Percentiles rank a stretch among this genome's conserved stretches.
Evolutionary conservation across 2,888 invertebrate species (phyloP).

Genomic region (Rapana venosa): DNA sequence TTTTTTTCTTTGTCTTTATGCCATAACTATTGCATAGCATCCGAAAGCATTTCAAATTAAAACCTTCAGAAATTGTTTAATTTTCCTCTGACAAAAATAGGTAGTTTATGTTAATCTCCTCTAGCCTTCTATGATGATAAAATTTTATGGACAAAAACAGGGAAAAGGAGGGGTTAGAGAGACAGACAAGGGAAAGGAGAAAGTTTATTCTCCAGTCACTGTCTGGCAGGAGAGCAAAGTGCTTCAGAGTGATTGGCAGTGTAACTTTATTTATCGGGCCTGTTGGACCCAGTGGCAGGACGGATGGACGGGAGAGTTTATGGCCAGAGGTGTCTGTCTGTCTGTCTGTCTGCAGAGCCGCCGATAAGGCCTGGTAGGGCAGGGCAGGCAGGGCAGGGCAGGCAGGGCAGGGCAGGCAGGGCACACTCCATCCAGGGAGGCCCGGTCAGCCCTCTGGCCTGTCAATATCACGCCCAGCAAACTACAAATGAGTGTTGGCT

Average conservation of each 20-base stretch:
- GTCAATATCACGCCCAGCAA: constrained; percentile 48
- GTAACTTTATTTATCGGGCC: constrained; percentile 51
- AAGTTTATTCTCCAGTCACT: constrained; percentile 51
- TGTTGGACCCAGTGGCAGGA: constrained; percentile 20
- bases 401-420: constrained; percentile 29
- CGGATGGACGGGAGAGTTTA: neutral
- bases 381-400: constrained; percentile 28
- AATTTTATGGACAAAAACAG: too few relatives aligned
- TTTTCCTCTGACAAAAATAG: too few relatives aligned
- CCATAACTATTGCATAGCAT: too few relatives aligned
- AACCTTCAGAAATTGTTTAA: too few relatives aligned
- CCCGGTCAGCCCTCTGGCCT: constrained; percentile 35
- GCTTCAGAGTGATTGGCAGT: constrained; percentile 47
- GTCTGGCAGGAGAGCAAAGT: constrained; percentile 48
- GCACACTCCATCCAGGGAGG: neutral
- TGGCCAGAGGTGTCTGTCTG: constrained; percentile 20
- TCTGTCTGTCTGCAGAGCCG: constrained; percentile 33
- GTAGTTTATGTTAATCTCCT: too few relatives aligned
- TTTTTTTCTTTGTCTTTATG: too few relatives aligned
- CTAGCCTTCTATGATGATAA: too few relatives aligned
- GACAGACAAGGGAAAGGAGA: neutral
- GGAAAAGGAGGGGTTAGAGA: too few relatives aligned
- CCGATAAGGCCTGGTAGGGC: constrained; percentile 36
- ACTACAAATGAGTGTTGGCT: constrained; percentile 51
- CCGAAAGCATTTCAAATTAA: too few relatives aligned